Percentiles rank a stretch among this genome's conserved stretches.
Evolutionary conservation across 2,888 invertebrate species (phyloP).

Genomic region (Piscicola geometra): DNA sequence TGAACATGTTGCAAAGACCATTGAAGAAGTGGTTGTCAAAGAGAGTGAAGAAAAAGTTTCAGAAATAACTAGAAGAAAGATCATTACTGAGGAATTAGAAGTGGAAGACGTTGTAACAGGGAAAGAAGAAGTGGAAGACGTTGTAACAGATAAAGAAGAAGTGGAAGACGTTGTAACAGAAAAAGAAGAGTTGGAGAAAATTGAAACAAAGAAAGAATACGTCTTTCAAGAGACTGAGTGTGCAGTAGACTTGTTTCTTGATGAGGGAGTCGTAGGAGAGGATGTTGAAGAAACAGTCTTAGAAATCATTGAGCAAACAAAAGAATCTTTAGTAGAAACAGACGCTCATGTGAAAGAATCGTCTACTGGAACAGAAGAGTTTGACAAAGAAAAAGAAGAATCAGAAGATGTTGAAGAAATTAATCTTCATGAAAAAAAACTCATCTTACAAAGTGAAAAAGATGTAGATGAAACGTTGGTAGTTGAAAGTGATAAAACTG

Average conservation of each 20-base stretch:
- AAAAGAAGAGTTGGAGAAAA: not conserved
- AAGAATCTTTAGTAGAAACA: too few species aligned
- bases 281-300: not conserved
- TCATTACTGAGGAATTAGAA: not conserved
- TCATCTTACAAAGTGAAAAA: not conserved
- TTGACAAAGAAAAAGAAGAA: not conserved
- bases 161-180: not conserved
- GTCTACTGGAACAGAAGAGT: not conserved
- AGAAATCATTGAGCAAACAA: not conserved
- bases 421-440: not conserved
- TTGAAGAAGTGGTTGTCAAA: not conserved
- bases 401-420: not conserved
- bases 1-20: not conserved
- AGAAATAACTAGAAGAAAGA: not conserved
- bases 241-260: too few species aligned
- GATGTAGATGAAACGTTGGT: not conserved
- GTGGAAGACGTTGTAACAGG: not conserved
- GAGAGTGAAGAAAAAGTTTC: not conserved
- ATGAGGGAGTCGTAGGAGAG: not conserved
- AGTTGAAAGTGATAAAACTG: not conserved
- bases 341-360: not conserved
- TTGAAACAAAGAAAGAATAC: not conserved
- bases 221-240: too few species aligned
- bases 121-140: not conserved
- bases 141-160: not conserved